Conservation (phyloP, 2,113 vertebrate genomes). For the Suricata suricatta region DNA sequence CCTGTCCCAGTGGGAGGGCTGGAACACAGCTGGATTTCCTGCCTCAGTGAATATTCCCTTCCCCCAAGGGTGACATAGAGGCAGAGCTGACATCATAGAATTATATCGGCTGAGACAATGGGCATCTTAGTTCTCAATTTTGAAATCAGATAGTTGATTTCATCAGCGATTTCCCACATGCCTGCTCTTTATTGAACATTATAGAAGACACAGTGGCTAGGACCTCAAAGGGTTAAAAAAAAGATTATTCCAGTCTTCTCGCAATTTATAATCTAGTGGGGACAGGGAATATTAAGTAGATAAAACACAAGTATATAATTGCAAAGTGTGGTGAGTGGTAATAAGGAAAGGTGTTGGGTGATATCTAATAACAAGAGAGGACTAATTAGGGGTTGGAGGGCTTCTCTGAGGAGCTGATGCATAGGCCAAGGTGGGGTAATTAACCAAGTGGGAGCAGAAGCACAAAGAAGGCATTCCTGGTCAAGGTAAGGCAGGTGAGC, state of each 20-base stretch:
- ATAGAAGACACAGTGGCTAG: not conserved
- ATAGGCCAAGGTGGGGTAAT: not conserved
- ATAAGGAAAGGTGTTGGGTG: not conserved
- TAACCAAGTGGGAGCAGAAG: not conserved
- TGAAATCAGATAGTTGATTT: not conserved
- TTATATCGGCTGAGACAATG: not conserved
- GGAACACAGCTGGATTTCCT: not conserved
- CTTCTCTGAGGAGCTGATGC: not conserved
- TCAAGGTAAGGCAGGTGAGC: not conserved
- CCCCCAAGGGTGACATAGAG: not conserved
- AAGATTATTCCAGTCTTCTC: not conserved
- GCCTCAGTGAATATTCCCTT: not conserved
- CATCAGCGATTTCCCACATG: not conserved
- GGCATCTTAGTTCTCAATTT: not conserved
- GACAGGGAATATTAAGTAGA: not conserved
- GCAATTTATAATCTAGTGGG: not conserved
- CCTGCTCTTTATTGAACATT: not conserved
- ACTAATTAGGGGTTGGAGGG: not conserved
- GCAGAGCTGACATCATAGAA: not conserved
- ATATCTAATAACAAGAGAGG: not conserved
- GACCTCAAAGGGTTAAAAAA: too few relatives aligned
- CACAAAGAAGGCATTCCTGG: not conserved
- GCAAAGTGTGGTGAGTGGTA: not conserved
- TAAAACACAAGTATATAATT: not conserved
- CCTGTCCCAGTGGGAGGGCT: not conserved